Evolutionary conservation across 2,888 invertebrate genomes (phyloP).

Genomic region (Stenolophus ochropezus): DNA sequence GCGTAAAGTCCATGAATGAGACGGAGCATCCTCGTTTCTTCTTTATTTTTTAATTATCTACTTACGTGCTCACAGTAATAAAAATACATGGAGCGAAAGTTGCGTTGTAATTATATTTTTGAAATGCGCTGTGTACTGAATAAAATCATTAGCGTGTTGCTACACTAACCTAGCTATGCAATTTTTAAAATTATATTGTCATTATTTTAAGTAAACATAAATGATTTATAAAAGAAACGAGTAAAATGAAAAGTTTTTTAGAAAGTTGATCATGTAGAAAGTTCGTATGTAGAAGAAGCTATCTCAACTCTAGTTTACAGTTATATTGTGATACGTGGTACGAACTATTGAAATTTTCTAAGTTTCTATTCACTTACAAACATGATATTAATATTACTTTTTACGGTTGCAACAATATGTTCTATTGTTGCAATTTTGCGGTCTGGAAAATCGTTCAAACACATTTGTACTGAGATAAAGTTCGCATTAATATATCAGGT

Average conservation of each 20-base stretch:
- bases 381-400: constrained; percentile 68
- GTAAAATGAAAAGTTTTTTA: constrained; percentile 6
- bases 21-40: background rate
- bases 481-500: constrained; percentile 77
- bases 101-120: background rate
- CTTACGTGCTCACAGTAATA: no score
- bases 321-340: constrained; percentile 25
- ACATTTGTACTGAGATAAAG: constrained; percentile 75
- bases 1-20: background rate
- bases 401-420: constrained; percentile 66
- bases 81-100: constrained; percentile 12
- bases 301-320: background rate
- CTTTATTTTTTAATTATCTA: constrained; percentile 13
- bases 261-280: constrained; percentile 44
- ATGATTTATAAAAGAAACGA: constrained; percentile 11
- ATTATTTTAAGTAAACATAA: constrained; percentile 11
- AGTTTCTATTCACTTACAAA: background rate
- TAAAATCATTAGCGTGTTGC: background rate
- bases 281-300: background rate
- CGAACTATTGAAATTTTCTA: background rate
- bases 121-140: background rate
- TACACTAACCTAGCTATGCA: background rate
- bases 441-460: constrained; percentile 75
- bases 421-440: constrained; percentile 70
- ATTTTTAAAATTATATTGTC: constrained; percentile 17